These are phyloP conservation scores for Pogona vitticeps DNA, from an alignment of 2,113 vertebrate species.

Conservation along the genomic window DNA sequence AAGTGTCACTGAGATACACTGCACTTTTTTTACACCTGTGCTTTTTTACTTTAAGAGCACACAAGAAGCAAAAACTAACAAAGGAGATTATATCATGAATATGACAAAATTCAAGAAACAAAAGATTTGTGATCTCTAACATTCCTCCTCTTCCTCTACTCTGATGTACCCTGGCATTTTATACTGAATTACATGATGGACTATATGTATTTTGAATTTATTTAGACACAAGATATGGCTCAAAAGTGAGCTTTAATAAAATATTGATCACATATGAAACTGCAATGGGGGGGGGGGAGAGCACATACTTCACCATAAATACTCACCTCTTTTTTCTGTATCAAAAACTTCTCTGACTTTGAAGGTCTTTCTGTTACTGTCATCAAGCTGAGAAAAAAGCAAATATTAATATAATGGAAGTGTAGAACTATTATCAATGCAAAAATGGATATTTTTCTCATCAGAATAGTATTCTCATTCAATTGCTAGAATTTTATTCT, in stretches of 20 bases:
- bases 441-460: background rate
- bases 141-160: too few relatives aligned
- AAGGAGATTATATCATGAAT: background rate
- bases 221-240: background rate
- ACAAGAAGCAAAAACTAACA: background rate
- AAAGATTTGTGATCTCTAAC: background rate
- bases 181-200: background rate
- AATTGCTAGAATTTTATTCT: conserved; percentile 6
- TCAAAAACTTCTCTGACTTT: conserved; percentile 30
- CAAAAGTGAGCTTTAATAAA: background rate
- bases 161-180: background rate
- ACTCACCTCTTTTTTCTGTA: conserved; percentile 60
- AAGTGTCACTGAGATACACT: too few relatives aligned
- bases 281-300: background rate
- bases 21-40: too few relatives aligned
- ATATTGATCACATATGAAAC: background rate
- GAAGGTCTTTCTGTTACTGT: conserved; percentile 29
- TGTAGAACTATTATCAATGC: background rate
- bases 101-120: background rate
- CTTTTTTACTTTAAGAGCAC: too few relatives aligned
- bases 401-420: background rate
- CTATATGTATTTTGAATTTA: background rate
- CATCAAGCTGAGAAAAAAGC: conserved; percentile 24
- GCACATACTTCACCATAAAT: background rate
- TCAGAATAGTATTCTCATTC: background rate